Conservation (phyloP, 2,888 invertebrate genomes). For the Dicycla oo region DNA sequence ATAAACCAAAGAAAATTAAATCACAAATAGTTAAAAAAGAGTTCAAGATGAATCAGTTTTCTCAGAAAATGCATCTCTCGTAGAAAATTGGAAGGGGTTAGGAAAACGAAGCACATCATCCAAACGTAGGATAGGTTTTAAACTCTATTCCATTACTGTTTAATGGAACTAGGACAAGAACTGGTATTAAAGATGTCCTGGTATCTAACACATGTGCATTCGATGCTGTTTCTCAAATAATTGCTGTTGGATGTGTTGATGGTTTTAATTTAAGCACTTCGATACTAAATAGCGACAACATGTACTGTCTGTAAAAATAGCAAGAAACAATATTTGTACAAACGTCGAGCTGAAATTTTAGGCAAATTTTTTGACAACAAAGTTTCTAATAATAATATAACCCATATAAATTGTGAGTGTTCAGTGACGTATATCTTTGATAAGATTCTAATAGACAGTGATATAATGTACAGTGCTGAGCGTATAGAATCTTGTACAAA, state of each 20-base stretch:
- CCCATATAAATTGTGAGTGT: constrained; percentile 3
- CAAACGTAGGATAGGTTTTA: not conserved
- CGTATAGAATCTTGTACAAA: too few relatives aligned
- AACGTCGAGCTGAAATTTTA: too few relatives aligned
- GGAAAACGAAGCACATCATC: constrained; percentile 2
- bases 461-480: too few relatives aligned
- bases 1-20: constrained; percentile 1
- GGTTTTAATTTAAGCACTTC: too few relatives aligned
- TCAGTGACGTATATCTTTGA: not conserved
- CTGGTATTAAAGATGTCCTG: not conserved
- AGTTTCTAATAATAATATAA: constrained; percentile 2
- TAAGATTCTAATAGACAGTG: not conserved
- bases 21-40: not conserved
- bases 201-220: not conserved
- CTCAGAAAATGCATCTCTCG: not conserved
- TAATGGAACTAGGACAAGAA: not conserved
- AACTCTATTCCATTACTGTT: constrained; percentile 1
- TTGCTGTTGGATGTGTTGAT: too few relatives aligned
- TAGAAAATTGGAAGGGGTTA: constrained; percentile 2
- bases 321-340: too few relatives aligned
- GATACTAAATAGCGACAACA: too few relatives aligned
- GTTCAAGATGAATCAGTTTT: not conserved
- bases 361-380: not conserved
- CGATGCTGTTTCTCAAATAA: not conserved
- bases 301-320: too few relatives aligned